A percentile compares a stretch with the other conserved stretches of the same genome.
Conservation (phyloP, 2,888 invertebrate species). For the Beris chalybata region DNA sequence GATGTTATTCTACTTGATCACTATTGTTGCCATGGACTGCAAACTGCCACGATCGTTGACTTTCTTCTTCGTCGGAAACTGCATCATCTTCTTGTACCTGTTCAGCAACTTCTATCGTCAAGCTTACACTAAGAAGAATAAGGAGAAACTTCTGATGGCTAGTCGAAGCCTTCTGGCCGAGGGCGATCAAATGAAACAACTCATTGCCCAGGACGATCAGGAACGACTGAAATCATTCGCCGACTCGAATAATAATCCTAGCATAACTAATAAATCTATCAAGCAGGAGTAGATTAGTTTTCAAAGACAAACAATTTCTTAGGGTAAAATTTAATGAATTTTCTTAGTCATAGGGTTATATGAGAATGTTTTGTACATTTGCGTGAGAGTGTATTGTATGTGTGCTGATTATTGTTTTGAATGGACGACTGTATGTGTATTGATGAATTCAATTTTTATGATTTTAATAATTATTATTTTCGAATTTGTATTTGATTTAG, state of each 20-base stretch:
- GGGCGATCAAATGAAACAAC: conserved; percentile 49
- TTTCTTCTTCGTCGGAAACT: conserved; percentile 61
- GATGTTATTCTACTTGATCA: conserved; percentile 65
- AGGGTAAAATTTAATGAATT: background rate
- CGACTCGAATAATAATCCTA: conserved; percentile 42
- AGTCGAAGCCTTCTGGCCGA: conserved; percentile 45
- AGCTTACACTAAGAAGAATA: conserved; percentile 55
- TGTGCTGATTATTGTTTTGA: background rate
- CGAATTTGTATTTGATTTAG: too few relatives aligned
- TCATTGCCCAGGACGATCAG: conserved; percentile 48
- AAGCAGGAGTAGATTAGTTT: conserved; percentile 26
- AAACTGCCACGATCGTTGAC: conserved; percentile 61
- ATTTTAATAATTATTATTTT: too few relatives aligned
- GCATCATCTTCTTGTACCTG: conserved; percentile 61
- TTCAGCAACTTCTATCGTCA: conserved; percentile 64
- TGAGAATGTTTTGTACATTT: conserved; percentile 18
- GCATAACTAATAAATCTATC: conserved; percentile 5
- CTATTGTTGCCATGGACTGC: conserved; percentile 60
- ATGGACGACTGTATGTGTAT: background rate
- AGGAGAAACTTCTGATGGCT: conserved; percentile 38
- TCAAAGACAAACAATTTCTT: conserved; percentile 1
- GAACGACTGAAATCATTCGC: background rate
- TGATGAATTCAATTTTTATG: conserved; percentile 3
- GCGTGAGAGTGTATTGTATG: background rate
- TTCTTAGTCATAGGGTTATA: conserved; percentile 28